Evolutionary conservation across 1,140 invertebrate species (phyloP).

Genomic region (Microvelia longipes): DNA sequence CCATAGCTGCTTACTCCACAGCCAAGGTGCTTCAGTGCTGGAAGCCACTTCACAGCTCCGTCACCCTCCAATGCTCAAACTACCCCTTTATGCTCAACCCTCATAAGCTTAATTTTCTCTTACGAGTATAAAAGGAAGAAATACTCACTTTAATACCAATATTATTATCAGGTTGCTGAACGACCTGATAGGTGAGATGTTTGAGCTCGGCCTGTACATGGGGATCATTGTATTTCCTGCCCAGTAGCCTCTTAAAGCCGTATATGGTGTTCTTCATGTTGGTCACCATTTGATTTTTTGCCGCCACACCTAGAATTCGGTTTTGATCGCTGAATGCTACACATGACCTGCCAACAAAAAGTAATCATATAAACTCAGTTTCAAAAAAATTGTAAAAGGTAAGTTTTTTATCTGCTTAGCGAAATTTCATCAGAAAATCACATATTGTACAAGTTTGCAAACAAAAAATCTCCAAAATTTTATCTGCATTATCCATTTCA

Average conservation of each 20-base stretch:
- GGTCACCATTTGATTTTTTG: slow-evolving; percentile 90
- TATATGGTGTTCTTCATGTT: slow-evolving; percentile 94
- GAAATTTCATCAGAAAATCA: too few relatives aligned
- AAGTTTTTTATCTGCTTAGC: too few relatives aligned
- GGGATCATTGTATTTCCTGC: slow-evolving; percentile 72
- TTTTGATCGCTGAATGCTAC: slow-evolving; percentile 87
- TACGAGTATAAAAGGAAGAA: too few relatives aligned
- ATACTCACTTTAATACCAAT: slow-evolving; percentile 54
- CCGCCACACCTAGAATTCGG: slow-evolving; percentile 84
- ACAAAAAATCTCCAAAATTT: neutral
- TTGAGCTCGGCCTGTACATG: slow-evolving; percentile 63
- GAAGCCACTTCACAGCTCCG: too few relatives aligned
- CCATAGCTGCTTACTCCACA: too few relatives aligned
- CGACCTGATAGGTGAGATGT: slow-evolving; percentile 57
- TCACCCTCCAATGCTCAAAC: too few relatives aligned
- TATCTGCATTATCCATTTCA: too few relatives aligned
- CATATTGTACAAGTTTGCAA: neutral
- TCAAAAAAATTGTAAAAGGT: too few relatives aligned
- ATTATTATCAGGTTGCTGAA: slow-evolving; percentile 48
- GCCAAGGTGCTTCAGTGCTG: too few relatives aligned
- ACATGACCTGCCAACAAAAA: slow-evolving; percentile 60
- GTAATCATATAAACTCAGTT: slow-evolving; percentile 1
- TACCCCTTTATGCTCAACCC: too few relatives aligned
- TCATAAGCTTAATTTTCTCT: neutral
- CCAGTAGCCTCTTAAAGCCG: slow-evolving; percentile 84